Conservation (phyloP, 2,797 vertebrate genomes). For the Pseudomugil tenellus region DNA sequence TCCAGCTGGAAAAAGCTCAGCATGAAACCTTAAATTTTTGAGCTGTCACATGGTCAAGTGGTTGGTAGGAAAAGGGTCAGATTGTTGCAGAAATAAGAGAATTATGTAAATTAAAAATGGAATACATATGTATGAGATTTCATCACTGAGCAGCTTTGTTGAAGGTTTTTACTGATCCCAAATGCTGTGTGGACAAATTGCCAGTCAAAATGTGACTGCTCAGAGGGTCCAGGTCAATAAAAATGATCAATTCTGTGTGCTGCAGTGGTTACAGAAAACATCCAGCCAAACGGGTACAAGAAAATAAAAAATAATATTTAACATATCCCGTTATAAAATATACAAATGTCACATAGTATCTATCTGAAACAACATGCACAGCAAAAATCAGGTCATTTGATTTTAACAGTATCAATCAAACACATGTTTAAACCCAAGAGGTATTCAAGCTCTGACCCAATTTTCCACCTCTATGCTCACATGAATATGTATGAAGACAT, state of each 20-base stretch:
- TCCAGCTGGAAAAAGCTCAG: not conserved
- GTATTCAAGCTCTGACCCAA: slow-evolving; percentile 5
- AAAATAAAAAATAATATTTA: slow-evolving; percentile 14
- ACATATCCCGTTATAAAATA: not conserved
- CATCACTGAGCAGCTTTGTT: not conserved
- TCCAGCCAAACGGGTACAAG: slow-evolving; percentile 8
- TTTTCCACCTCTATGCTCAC: slow-evolving; percentile 4
- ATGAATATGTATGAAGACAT: not conserved
- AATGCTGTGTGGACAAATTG: not conserved
- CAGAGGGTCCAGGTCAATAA: slow-evolving; percentile 7
- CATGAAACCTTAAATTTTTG: slow-evolving; percentile 5
- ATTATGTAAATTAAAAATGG: not conserved
- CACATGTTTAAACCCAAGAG: slow-evolving; percentile 3
- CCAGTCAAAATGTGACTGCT: slow-evolving; percentile 2
- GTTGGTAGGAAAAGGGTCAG: not conserved
- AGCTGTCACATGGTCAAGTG: not conserved
- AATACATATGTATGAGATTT: slow-evolving; percentile 5
- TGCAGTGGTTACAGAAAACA: slow-evolving; percentile 1
- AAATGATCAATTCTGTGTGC: not conserved
- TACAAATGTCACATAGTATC: not conserved
- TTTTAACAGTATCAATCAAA: slow-evolving; percentile 19
- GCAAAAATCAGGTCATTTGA: not conserved
- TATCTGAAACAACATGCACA: slow-evolving; percentile 13
- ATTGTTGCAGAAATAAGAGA: not conserved
- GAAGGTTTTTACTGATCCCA: not conserved